Evolutionary conservation across 2,797 vertebrate species (phyloP).

Genomic region (Aplochiton taeniatus): DNA sequence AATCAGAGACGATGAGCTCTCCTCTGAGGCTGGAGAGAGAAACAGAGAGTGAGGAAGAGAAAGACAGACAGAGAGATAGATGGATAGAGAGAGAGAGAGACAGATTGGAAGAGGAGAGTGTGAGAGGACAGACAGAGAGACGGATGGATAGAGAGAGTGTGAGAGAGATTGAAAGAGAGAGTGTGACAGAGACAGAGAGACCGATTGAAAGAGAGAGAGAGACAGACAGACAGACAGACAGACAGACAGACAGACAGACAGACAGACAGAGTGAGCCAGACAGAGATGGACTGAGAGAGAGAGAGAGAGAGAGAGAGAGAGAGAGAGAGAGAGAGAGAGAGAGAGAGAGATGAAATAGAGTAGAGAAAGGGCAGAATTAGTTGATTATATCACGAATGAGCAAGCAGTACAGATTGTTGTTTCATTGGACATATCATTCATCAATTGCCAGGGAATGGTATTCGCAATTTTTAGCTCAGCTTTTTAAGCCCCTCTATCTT

Average conservation of each 20-base stretch:
- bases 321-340: not conserved
- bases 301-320: not conserved
- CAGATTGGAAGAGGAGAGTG: not conserved
- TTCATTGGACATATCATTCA: too few species aligned
- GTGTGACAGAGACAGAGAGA: constrained; percentile 13
- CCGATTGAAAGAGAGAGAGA: not conserved
- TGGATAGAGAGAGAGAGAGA: not conserved
- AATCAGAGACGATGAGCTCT: constrained; percentile 27
- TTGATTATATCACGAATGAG: too few species aligned
- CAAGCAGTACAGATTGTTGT: too few species aligned
- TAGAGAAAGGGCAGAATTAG: too few species aligned
- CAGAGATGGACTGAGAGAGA: not conserved
- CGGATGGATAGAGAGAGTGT: not conserved
- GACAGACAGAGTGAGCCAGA: constrained; percentile 17
- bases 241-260: constrained; percentile 10
- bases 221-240: not conserved
- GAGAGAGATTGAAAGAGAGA: constrained; percentile 23
- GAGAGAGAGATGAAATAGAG: not conserved
- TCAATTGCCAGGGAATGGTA: too few species aligned
- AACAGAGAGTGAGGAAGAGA: constrained; percentile 20
- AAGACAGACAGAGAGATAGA: not conserved
- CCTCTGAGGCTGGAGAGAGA: constrained; percentile 45
- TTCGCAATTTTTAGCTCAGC: too few species aligned
- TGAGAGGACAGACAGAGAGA: not conserved
- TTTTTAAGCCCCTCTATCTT: too few species aligned